Percentiles rank a stretch among this genome's conserved stretches.
Evolutionary conservation across 2,113 vertebrate species (phyloP).

Genomic region (Bufo bufo): DNA sequence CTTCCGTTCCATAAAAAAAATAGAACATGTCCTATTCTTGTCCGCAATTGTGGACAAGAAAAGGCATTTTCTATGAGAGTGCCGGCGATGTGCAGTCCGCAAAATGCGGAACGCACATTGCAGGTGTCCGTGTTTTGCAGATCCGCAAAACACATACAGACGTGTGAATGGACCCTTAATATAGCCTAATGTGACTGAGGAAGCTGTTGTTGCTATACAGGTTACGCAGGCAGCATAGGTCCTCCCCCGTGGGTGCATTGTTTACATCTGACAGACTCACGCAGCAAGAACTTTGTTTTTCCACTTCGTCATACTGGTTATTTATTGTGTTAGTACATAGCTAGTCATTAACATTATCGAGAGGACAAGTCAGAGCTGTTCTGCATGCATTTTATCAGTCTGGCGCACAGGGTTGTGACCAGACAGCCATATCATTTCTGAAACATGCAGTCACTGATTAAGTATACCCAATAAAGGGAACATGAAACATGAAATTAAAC

Average conservation of each 20-base stretch:
- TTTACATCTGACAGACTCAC: conserved; percentile 15
- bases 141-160: too few species aligned
- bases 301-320: conserved; percentile 17
- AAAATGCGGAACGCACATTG: too few species aligned
- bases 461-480: conserved; percentile 24
- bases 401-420: not conserved
- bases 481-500: not conserved
- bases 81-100: too few species aligned
- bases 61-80: too few species aligned
- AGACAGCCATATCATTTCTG: conserved; percentile 11
- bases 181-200: not conserved
- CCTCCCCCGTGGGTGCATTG: not conserved
- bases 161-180: not conserved
- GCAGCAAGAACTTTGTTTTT: conserved; percentile 29
- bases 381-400: conserved; percentile 14
- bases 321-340: conserved; percentile 8
- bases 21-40: too few species aligned
- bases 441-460: conserved; percentile 17
- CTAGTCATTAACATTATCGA: conserved; percentile 34
- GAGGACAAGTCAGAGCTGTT: conserved; percentile 9
- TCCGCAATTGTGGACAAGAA: too few species aligned
- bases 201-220: not conserved
- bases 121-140: too few species aligned
- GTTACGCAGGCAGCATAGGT: not conserved
- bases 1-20: too few species aligned